Evolutionary conservation across 1,140 invertebrate species (phyloP), one percentile per base, ranked within the genome.

Genomic region (Xylocopa sonorina): DNA sequence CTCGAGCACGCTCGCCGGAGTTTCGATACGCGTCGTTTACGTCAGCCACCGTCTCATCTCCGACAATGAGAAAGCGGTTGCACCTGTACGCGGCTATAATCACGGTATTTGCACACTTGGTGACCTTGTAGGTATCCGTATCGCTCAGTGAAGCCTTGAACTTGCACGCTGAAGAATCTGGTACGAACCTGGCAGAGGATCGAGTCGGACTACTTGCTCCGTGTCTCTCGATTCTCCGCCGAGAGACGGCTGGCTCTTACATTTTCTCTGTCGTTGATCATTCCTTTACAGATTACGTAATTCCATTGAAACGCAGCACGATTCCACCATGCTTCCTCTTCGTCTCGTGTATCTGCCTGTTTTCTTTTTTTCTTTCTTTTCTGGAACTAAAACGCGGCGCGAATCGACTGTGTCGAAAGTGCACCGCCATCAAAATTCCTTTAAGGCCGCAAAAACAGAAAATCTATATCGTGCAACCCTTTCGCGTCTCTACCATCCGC

Each of bases 121-220:
- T 87, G 87, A 89, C 89, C 89, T 90, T 90, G 89, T 46, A 74
- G 64, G 84, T 88, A 88, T 89, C 79, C 78, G 85, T 86, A 87
- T 80, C 83, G 84, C 76, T 75, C 57, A 32, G 57, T 68, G 71
- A 71, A 88, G 81, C 89, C 89, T 89, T 90, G 89, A 90, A 90
- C 89, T 90, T 90, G 89, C 66, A 89, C 83, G 86, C 68, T 48
- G 79, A 85, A 88, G 84, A 89, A 88, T 88, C 86, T 85, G 77
- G 75, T 71, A 41, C 74, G 48, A 83, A 84, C 67, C 38, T 73
- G 83, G 32, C 48, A 60, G 34, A 48, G 43, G 46, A 72, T 63
- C 78, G 55, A 50, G n/a, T 53, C 63, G 75, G 53, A 74, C 51
- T 43, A 51, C 32, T 69, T 63, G 34, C 9, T 43, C 24, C 38